Conservation (phyloP, 2,797 vertebrate species). For the Acropternis orthonyx region DNA sequence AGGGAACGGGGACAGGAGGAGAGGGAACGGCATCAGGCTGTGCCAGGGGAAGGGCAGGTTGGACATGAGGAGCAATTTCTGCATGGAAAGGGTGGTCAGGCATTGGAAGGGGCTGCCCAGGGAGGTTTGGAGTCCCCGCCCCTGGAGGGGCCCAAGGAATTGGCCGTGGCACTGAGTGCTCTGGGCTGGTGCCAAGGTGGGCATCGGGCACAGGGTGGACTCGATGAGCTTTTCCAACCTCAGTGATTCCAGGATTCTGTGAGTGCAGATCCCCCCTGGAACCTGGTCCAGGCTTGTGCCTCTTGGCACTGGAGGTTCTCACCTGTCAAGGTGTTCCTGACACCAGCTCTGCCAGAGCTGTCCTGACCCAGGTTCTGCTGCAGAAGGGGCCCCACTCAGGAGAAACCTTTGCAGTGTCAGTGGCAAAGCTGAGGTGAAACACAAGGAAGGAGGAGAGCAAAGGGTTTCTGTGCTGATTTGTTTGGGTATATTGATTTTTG, state of each 20-base stretch:
- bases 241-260: background rate
- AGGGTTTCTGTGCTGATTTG: background rate
- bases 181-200: background rate
- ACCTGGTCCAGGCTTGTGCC: background rate
- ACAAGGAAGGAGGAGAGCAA: background rate
- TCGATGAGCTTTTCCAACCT: rapidly evolving
- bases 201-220: background rate
- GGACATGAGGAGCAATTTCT: background rate
- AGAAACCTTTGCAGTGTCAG: background rate
- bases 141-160: background rate
- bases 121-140: background rate
- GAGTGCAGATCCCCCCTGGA: background rate
- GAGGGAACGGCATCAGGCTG: rapidly evolving
- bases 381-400: rapidly evolving
- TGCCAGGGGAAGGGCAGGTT: background rate
- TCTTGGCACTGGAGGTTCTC: rapidly evolving
- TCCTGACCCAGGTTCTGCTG: background rate
- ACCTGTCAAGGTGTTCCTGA: no score
- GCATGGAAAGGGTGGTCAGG: rapidly evolving
- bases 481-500: constrained; percentile 36
- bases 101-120: background rate
- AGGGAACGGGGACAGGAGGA: background rate
- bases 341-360: background rate
- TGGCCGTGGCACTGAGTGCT: rapidly evolving
- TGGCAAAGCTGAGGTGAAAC: background rate